phyloP scores from a whole-genome alignment of 2,797 vertebrate species.

The Leucoraja ocellata region DNA sequence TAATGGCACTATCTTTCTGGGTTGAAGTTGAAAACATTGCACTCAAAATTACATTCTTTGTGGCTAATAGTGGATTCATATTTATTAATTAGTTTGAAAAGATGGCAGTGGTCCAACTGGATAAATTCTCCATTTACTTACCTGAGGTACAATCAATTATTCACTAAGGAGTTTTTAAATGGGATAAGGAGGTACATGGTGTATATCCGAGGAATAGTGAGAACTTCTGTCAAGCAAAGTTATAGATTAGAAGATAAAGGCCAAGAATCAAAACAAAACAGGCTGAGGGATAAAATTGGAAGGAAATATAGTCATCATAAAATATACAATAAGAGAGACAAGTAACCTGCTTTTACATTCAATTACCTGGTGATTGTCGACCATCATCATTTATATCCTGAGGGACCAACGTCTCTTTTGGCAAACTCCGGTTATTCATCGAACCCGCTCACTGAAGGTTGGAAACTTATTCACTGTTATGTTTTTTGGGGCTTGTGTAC shows the following conservation, averaged over 20 bases:
- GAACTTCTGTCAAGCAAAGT: too few relatives aligned
- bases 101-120: neutral
- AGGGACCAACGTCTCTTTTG: too few relatives aligned
- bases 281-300: neutral
- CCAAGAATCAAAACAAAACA: neutral
- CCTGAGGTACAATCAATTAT: neutral
- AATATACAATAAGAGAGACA: neutral
- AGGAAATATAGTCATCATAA: neutral
- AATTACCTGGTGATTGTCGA: neutral
- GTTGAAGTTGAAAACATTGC: neutral
- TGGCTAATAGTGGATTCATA: neutral
- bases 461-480: too few relatives aligned
- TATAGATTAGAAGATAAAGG: neutral
- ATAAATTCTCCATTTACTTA: neutral
- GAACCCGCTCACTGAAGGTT: too few relatives aligned
- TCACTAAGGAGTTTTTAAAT: neutral
- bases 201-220: too few relatives aligned
- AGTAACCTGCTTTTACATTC: neutral
- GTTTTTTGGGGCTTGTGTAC: too few relatives aligned
- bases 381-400: neutral
- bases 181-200: neutral
- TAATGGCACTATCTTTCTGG: too few relatives aligned
- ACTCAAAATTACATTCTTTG: neutral
- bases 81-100: neutral
- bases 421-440: too few relatives aligned